Conservation (phyloP, 2,113 vertebrate species). For the Ellobius talpinus region DNA sequence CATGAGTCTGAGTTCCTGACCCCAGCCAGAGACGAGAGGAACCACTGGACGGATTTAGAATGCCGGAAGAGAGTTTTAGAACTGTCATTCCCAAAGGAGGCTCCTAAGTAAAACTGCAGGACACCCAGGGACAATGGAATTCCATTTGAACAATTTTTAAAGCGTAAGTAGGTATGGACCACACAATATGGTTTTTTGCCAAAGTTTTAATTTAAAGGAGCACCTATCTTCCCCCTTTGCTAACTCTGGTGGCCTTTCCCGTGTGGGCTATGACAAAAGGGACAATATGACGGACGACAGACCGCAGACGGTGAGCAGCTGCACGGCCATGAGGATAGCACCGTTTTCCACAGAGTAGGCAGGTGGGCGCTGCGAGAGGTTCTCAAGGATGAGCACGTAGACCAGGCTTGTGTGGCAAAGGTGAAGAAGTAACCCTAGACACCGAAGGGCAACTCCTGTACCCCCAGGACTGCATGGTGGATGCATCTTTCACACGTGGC, state of each 20-base stretch:
- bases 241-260: neutral
- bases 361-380: neutral
- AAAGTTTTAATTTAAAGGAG: conserved; percentile 13
- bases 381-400: neutral
- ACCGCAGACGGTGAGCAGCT: neutral
- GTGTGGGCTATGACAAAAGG: neutral
- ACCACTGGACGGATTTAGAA: neutral
- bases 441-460: neutral
- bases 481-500: neutral
- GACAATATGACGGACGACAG: neutral
- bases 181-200: neutral
- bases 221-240: neutral
- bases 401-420: too few relatives aligned
- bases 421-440: neutral
- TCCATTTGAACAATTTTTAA: neutral
- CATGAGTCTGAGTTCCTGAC: neutral
- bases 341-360: fast-evolving
- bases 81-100: fast-evolving
- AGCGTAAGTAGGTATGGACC: neutral
- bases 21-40: neutral
- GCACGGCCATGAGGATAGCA: neutral
- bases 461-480: neutral
- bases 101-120: neutral
- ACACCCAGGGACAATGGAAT: neutral
- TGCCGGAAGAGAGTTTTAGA: neutral